Evolutionary conservation across 2,113 vertebrate genomes (phyloP).

Genomic region (Mormyrus iriodes): DNA sequence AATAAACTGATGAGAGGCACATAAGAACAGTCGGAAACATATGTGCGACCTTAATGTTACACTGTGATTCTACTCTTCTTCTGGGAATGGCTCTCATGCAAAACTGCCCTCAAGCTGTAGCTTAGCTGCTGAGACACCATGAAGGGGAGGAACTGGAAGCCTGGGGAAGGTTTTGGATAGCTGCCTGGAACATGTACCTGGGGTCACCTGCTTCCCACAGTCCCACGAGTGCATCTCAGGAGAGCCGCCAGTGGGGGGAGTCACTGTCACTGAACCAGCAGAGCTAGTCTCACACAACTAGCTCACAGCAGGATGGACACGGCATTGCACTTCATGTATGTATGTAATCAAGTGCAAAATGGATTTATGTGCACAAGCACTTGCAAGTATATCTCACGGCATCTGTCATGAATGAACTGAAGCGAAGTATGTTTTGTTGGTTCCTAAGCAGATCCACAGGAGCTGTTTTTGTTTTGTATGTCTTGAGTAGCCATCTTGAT

Average conservation of each 20-base stretch:
- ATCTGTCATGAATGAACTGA: background rate
- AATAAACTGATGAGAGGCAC: background rate
- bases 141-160: background rate
- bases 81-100: background rate
- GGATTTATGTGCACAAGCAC: background rate
- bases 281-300: background rate
- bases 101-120: background rate
- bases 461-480: background rate
- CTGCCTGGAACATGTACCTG: background rate
- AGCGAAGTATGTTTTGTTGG: background rate
- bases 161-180: background rate
- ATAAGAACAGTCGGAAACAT: background rate
- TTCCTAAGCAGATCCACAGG: background rate
- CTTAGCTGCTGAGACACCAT: background rate
- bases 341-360: background rate
- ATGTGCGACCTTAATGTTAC: background rate
- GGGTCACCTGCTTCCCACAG: background rate
- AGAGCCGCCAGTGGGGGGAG: background rate
- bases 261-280: background rate
- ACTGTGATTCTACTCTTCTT: background rate
- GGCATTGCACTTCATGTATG: background rate
- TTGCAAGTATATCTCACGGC: background rate
- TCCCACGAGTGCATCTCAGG: background rate
- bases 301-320: background rate
- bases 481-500: background rate